These are phyloP conservation scores for Andricus curvator DNA, from an alignment of 2,888 invertebrate genomes.

Conservation along the genomic window DNA sequence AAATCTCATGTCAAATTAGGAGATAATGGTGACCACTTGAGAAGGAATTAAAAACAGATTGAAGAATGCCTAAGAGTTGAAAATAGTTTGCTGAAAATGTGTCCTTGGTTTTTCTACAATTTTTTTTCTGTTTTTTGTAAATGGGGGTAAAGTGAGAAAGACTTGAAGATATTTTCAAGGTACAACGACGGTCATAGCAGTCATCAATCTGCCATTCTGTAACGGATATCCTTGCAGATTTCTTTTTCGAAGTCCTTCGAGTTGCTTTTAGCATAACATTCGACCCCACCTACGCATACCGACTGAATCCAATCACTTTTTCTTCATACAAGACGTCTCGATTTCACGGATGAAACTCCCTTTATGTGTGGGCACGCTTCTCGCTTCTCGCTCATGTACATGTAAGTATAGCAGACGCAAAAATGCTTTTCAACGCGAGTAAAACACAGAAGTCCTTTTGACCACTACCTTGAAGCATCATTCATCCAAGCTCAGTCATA, in stretches of 20 bases:
- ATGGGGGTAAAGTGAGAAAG: slow-evolving; percentile 17
- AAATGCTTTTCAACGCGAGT: slow-evolving; percentile 46
- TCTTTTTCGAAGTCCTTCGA: slow-evolving; percentile 43
- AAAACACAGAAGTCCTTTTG: slow-evolving; percentile 51
- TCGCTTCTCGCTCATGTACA: slow-evolving; percentile 22
- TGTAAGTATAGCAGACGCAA: slow-evolving; percentile 37
- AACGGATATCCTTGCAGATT: slow-evolving; percentile 41
- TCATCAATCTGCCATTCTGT: slow-evolving; percentile 40
- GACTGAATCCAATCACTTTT: slow-evolving; percentile 48
- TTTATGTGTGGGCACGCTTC: slow-evolving; percentile 38
- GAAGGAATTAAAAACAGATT: not conserved
- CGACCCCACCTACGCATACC: slow-evolving; percentile 59
- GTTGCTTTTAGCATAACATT: slow-evolving; percentile 59
- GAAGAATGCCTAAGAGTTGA: not conserved
- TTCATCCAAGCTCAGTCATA: slow-evolving; percentile 44
- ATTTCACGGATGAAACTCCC: slow-evolving; percentile 50
- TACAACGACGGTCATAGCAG: slow-evolving; percentile 19
- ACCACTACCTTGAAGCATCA: slow-evolving; percentile 44
- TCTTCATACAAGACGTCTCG: slow-evolving; percentile 47
- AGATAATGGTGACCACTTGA: not conserved
- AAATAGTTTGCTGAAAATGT: not conserved
- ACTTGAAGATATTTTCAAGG: slow-evolving; percentile 26
- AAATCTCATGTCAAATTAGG: not conserved
- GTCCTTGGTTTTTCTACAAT: not conserved
- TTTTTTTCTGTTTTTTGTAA: not conserved